Percentiles rank a stretch among this genome's conserved stretches.
Conservation (phyloP, 1,140 invertebrate species). For the Chrysomallon squamiferum region DNA sequence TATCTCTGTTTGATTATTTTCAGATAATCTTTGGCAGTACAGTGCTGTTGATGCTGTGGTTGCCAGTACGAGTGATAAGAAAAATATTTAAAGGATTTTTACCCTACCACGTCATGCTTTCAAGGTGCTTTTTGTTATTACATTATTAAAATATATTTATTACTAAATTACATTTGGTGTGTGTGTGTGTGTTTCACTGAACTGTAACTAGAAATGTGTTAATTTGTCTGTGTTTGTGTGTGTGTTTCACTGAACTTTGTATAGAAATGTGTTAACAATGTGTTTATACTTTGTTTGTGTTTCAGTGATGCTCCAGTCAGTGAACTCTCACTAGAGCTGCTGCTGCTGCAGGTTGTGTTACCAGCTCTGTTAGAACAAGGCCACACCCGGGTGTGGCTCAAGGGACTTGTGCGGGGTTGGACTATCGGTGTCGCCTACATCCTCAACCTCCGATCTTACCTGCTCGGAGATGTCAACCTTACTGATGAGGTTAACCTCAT, state of each 20-base stretch:
- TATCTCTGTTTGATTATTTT: conserved; percentile 14
- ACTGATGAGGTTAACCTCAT: conserved; percentile 31
- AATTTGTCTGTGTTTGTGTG: too few relatives aligned
- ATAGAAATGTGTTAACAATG: too few relatives aligned
- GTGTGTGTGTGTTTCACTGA: too few relatives aligned
- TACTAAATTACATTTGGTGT: too few relatives aligned
- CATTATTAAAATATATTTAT: too few relatives aligned
- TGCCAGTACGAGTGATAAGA: conserved; percentile 90
- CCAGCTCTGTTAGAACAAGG: conserved; percentile 96
- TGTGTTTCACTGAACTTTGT: too few relatives aligned
- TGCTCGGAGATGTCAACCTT: conserved; percentile 71
- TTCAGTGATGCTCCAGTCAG: conserved; percentile 74
- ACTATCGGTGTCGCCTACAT: conserved; percentile 85
- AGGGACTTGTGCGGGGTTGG: conserved; percentile 86
- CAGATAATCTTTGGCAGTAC: conserved; percentile 88
- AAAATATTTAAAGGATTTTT: conserved; percentile 84
- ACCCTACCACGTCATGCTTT: conserved; percentile 85
- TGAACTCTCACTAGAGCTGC: conserved; percentile 91
- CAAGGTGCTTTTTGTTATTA: too few relatives aligned
- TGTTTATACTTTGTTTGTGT: too few relatives aligned
- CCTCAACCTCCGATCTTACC: conserved; percentile 86
- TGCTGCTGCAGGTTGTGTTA: conserved; percentile 94
- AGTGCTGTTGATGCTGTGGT: conserved; percentile 94
- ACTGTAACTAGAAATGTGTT: background rate
- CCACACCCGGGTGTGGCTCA: conserved; percentile 92